These are phyloP conservation scores for Desmodus rotundus DNA, from an alignment of 2,113 vertebrate species.

Conservation along the genomic window DNA sequence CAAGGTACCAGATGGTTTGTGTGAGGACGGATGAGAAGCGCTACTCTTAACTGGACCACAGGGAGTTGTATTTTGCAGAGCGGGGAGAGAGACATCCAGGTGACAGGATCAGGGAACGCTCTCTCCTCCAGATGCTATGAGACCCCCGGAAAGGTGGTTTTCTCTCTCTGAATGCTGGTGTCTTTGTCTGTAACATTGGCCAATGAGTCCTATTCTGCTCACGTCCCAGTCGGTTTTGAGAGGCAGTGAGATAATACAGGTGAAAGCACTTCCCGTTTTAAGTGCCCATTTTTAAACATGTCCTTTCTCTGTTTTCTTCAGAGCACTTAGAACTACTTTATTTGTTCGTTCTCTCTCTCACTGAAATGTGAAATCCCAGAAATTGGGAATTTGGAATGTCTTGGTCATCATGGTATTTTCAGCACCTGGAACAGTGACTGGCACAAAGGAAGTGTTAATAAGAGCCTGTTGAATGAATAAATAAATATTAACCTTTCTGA, in stretches of 20 bases:
- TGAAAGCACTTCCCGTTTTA: background rate
- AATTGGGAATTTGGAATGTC: background rate
- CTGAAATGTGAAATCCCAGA: background rate
- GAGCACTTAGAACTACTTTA: background rate
- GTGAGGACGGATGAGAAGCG: background rate
- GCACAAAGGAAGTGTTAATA: background rate
- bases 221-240: no score
- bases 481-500: background rate
- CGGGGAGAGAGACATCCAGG: accelerated
- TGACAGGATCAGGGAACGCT: background rate
- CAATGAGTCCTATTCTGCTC: background rate
- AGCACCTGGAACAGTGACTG: conserved; percentile 45
- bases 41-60: accelerated
- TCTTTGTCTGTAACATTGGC: no score
- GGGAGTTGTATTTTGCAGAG: background rate
- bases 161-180: background rate
- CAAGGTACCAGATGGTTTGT: background rate
- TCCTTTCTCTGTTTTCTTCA: background rate
- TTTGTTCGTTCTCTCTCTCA: background rate
- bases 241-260: background rate
- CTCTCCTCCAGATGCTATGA: accelerated
- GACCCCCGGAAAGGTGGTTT: background rate
- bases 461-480: background rate
- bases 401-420: background rate
- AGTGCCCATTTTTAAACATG: background rate